A percentile compares a stretch with the other conserved stretches of the same genome.
These are phyloP conservation scores for Chorisops tibialis DNA, from an alignment of 2,888 invertebrate species.

Conservation along the genomic window DNA sequence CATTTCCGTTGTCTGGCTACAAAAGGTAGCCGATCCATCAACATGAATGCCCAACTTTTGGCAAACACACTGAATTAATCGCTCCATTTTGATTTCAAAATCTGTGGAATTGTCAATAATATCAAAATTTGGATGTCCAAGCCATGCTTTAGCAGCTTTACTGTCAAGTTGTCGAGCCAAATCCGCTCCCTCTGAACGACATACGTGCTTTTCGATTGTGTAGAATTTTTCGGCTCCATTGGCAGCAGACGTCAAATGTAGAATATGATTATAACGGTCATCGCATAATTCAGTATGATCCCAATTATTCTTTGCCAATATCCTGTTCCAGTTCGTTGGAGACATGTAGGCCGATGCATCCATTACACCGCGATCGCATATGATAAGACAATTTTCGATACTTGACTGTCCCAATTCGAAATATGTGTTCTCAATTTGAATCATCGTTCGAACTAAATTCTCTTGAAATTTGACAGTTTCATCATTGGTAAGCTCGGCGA, in stretches of 20 bases:
- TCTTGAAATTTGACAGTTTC: constrained; percentile 94
- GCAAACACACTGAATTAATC: constrained; percentile 87
- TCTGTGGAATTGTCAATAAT: constrained; percentile 97
- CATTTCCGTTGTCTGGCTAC: too few species aligned
- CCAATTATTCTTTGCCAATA: constrained; percentile 82
- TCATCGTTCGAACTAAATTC: constrained; percentile 93
- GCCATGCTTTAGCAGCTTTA: constrained; percentile 94
- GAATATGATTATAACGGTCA: constrained; percentile 94
- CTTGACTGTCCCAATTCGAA: constrained; percentile 81
- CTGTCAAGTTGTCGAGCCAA: constrained; percentile 85
- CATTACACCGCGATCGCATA: constrained; percentile 98
- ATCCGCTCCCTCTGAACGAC: constrained; percentile 88
- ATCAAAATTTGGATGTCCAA: constrained; percentile 99
- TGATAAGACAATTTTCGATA: constrained; percentile 87
- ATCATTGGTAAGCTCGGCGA: too few species aligned
- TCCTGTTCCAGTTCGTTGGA: constrained; percentile 84
- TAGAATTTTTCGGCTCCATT: constrained; percentile 98
- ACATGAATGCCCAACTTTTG: constrained; percentile 93
- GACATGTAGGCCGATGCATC: constrained; percentile 95
- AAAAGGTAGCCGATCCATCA: too few species aligned
- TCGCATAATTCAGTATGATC: constrained; percentile 89
- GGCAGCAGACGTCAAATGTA: constrained; percentile 95
- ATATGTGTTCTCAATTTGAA: constrained; percentile 95
- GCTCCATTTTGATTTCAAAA: constrained; percentile 93
- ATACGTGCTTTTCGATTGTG: constrained; percentile 94